Base-by-base conservation (phyloP, 2,113 vertebrate species). In the Gopherus flavomarginatus region DNA sequence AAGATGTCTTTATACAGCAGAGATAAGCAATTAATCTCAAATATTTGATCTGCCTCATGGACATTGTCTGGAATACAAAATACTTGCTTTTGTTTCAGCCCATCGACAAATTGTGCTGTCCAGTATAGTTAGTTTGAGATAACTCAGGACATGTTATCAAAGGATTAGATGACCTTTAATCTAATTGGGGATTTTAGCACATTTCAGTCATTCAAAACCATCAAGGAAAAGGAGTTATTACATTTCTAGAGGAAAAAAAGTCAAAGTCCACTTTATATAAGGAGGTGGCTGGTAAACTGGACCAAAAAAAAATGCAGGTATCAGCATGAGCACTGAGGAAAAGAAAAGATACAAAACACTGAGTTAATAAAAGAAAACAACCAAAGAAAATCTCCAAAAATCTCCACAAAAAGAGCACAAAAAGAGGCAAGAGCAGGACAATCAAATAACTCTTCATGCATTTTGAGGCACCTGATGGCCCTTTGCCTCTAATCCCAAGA, bases 121-220 rank as follows among this genome's bases (percentile, higher is more conserved):
- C 65, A 44, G 59, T 29, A 5, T 27, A 86, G 77, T 89, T 47
- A 81, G 47, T 65, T 87, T 52, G 93, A 88, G 86, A 65, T 80
- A 47, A 75, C 75, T 42, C 75, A 62, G 89, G 79, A 79, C 83
- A 42, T 38, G 72, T 82, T 92, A 17, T 53, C 81, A 56, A 88
- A 75, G 88, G 57, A 85, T 88, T 29, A 22, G 57, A 83, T 85
- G 89, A 95, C 53, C 85, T 95, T 93, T 91, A 65, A 17, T 80
- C 83, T 11, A 75, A 90, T 59, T 6, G 27, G 35, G n/a, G 44
- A 50, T 69, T 77, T 91, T 85, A 83, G 93, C 79, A 83, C 1
- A 0, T 1, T 86, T 59, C 27, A 38, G 49, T 95, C 75, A 86
- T 89, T 62, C 47, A 26, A 69, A 83, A 29, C 62, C 59, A 83